A percentile compares a stretch with the other conserved stretches of the same genome.
phyloP scores from a whole-genome alignment of 2,113 vertebrate genomes.

The Plotosus lineatus region DNA sequence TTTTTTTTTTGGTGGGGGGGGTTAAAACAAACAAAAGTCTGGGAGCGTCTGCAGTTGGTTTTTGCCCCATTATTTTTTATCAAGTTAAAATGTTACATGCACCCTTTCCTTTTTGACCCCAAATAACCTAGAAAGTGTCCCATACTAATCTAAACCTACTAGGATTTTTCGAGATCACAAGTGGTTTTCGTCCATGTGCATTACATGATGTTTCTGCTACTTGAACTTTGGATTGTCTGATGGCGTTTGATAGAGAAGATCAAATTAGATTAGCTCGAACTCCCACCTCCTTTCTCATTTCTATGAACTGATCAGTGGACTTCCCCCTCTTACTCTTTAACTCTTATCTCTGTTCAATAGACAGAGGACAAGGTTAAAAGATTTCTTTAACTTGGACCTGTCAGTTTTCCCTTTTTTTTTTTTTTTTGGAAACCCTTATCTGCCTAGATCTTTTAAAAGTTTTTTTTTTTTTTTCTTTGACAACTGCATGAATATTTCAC shows the following conservation, averaged over 20 bases:
- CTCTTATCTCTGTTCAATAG: slow-evolving; percentile 73
- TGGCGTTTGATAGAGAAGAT: slow-evolving; percentile 2
- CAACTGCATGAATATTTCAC: neutral
- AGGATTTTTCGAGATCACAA: too few species aligned
- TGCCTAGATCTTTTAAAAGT: neutral
- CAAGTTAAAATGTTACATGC: too few species aligned
- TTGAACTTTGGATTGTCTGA: slow-evolving; percentile 20
- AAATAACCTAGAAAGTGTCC: too few species aligned
- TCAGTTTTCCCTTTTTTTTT: slow-evolving; percentile 25
- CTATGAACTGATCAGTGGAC: slow-evolving; percentile 51
- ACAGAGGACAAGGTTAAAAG: slow-evolving; percentile 70
- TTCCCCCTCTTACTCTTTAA: slow-evolving; percentile 54
- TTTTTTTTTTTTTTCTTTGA: neutral
- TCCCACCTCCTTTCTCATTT: slow-evolving; percentile 30
- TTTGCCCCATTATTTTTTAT: too few species aligned
- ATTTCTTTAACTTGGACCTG: slow-evolving; percentile 60
- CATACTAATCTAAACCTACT: too few species aligned
- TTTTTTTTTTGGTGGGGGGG: too few species aligned
- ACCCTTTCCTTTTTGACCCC: too few species aligned
- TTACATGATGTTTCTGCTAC: neutral
- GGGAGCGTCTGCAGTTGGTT: too few species aligned
- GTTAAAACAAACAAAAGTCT: too few species aligned
- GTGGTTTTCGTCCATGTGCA: neutral
- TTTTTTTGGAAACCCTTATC: slow-evolving; percentile 30
- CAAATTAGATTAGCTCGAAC: slow-evolving; percentile 25